These are phyloP conservation scores for Cephus nigrinus DNA, from an alignment of 2,888 invertebrate species.

Conservation along the genomic window DNA sequence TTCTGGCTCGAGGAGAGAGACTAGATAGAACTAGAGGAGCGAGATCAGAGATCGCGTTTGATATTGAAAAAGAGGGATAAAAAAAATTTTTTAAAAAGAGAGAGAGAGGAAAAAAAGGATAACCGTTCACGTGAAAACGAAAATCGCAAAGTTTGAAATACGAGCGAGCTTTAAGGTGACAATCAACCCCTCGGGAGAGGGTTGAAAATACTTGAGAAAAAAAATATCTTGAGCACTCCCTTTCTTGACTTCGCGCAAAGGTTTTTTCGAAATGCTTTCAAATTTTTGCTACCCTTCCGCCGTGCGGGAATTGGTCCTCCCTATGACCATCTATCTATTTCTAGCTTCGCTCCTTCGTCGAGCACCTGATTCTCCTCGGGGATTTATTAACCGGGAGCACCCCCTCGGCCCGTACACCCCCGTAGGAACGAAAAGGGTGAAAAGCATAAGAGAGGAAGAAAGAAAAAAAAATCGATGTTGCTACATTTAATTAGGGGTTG, in stretches of 20 bases:
- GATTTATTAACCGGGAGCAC: constrained; percentile 11
- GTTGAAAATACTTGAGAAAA: background rate
- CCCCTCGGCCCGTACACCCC: constrained; percentile 11
- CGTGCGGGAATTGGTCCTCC: background rate
- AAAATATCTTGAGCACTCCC: background rate
- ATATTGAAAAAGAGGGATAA: background rate
- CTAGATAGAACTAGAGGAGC: background rate
- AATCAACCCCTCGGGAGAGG: background rate
- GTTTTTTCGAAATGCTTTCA: background rate
- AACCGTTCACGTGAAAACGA: background rate
- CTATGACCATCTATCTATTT: background rate
- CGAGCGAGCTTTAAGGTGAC: background rate
- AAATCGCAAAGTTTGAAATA: background rate
- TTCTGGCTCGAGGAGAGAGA: background rate
- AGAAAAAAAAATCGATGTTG: background rate
- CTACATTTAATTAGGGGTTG: background rate
- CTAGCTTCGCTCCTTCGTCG: background rate
- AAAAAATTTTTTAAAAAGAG: too few species aligned
- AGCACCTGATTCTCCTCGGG: constrained; percentile 3
- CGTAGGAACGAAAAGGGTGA: background rate
- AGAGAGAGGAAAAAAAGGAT: background rate
- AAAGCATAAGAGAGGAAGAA: background rate
- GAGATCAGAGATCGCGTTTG: background rate
- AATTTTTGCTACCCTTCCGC: background rate
- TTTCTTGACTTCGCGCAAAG: background rate